Conservation (phyloP, 2,888 invertebrate species). For the Ormyrus pomaceus region DNA sequence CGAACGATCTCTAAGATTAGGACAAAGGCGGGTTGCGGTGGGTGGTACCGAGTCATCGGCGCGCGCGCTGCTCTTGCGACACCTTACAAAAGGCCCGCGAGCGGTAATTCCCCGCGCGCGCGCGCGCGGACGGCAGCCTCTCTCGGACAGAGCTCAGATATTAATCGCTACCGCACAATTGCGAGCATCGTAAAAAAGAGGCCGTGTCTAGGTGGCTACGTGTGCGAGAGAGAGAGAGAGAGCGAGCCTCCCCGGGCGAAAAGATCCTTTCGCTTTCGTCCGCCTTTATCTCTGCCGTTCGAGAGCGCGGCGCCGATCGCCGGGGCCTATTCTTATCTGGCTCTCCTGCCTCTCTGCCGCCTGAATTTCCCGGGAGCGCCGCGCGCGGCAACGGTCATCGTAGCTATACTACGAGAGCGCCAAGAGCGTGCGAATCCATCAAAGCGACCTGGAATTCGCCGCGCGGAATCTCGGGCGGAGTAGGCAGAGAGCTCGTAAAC, state of each 20-base stretch:
- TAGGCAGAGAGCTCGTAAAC: constrained; percentile 55
- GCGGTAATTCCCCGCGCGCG: no score
- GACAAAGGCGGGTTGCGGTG: constrained; percentile 54
- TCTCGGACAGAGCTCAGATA: constrained; percentile 18
- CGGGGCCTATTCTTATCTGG: constrained; percentile 43
- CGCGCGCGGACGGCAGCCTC: no score
- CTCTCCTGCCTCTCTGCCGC: constrained; percentile 8
- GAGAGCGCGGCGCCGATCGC: neutral
- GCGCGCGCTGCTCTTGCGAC: neutral
- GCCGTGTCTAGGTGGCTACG: neutral
- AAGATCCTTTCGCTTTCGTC: constrained; percentile 55
- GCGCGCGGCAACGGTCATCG: neutral
- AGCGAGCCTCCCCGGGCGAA: constrained; percentile 17
- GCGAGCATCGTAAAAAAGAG: constrained; percentile 51
- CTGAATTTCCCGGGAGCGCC: constrained; percentile 43
- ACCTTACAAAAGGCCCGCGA: no score
- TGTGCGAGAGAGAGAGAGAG: neutral
- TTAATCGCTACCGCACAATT: constrained; percentile 53
- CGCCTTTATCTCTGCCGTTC: constrained; percentile 25
- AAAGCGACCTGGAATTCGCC: neutral
- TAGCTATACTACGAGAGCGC: no score
- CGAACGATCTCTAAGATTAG: constrained; percentile 52
- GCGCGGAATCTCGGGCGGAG: constrained; percentile 53
- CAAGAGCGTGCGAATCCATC: constrained; percentile 8
- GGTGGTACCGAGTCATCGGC: constrained; percentile 60